Conservation (phyloP, 1,140 invertebrate species). For the Anoplolepis gracilipes region DNA sequence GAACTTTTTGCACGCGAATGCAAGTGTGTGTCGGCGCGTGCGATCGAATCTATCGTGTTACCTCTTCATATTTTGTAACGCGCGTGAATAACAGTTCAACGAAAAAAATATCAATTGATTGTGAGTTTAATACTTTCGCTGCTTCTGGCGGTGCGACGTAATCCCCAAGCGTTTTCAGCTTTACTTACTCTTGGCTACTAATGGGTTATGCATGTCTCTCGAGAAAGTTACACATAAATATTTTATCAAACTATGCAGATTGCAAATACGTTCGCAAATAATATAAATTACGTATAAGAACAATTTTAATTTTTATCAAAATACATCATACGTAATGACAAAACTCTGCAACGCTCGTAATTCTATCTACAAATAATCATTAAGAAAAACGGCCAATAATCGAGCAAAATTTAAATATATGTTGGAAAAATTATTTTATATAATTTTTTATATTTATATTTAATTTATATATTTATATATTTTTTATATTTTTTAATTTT, state of each 20-base stretch:
- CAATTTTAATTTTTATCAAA: slow-evolving; percentile 2
- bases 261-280: not conserved
- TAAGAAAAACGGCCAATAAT: no score
- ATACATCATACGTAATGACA: no score
- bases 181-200: not conserved
- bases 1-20: slow-evolving; percentile 58
- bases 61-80: slow-evolving; percentile 42
- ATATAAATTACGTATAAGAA: not conserved
- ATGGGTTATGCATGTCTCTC: not conserved
- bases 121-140: slow-evolving; percentile 46
- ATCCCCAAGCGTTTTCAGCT: slow-evolving; percentile 1
- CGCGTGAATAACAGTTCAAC: not conserved
- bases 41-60: slow-evolving; percentile 53
- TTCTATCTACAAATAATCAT: no score
- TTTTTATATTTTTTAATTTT: no score
- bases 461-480: no score
- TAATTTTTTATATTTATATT: no score
- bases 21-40: slow-evolving; percentile 1
- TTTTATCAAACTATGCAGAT: slow-evolving; percentile 6
- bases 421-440: no score
- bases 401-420: no score
- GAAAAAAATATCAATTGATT: slow-evolving; percentile 11
- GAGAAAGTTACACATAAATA: slow-evolving; percentile 5
- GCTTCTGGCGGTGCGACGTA: slow-evolving; percentile 35
- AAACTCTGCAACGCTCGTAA: no score